A percentile compares a stretch with the other conserved stretches of the same genome.
Conservation (phyloP, 2,888 invertebrate species). For the Agrochola litura region DNA sequence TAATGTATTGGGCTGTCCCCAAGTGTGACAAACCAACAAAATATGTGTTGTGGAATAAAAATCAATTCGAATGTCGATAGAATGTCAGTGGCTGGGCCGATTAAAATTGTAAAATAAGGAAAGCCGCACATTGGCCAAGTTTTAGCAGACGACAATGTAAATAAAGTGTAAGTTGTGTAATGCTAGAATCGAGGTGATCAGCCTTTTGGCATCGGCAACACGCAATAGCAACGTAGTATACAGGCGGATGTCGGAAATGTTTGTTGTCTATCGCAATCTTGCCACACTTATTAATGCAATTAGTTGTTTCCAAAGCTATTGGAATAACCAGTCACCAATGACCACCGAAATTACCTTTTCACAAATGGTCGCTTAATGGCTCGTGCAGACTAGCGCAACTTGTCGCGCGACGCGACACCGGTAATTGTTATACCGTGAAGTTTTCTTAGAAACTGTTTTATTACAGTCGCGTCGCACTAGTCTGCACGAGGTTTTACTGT, state of each 20-base stretch:
- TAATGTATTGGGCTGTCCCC: slow-evolving; percentile 78
- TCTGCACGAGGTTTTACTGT: not conserved
- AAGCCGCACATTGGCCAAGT: slow-evolving; percentile 40
- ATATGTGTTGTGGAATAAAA: slow-evolving; percentile 39
- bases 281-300: slow-evolving; percentile 33
- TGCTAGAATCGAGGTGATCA: slow-evolving; percentile 44
- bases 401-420: no score
- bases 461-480: no score
- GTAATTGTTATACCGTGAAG: no score
- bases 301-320: slow-evolving; percentile 20
- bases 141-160: slow-evolving; percentile 49
- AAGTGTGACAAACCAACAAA: slow-evolving; percentile 66
- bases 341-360: slow-evolving; percentile 12
- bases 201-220: slow-evolving; percentile 42
- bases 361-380: slow-evolving; percentile 1
- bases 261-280: slow-evolving; percentile 51
- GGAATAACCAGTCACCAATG: slow-evolving; percentile 28
- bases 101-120: slow-evolving; percentile 17
- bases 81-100: slow-evolving; percentile 33
- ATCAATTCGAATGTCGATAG: slow-evolving; percentile 30
- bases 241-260: slow-evolving; percentile 56
- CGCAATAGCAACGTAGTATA: slow-evolving; percentile 44
- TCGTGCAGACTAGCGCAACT: no score
- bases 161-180: slow-evolving; percentile 48
- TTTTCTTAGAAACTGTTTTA: no score